A percentile compares a stretch with the other conserved stretches of the same genome.
These are phyloP conservation scores for Lophotis ruficrista DNA, from an alignment of 2,113 vertebrate species.

Conservation along the genomic window DNA sequence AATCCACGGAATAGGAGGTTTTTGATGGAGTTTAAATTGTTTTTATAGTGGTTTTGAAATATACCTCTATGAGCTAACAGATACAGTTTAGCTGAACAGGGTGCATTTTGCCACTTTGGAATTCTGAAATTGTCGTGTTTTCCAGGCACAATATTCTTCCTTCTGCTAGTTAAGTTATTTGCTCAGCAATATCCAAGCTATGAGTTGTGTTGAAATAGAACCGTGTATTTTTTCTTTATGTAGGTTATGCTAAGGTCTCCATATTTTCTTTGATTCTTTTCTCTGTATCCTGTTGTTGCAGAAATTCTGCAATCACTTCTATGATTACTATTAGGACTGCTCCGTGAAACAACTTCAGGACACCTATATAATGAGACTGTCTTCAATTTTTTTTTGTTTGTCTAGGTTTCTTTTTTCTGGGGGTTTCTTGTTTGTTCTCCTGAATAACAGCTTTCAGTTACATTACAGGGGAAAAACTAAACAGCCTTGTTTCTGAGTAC, in stretches of 20 bases:
- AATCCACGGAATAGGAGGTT: not conserved
- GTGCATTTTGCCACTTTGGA: not conserved
- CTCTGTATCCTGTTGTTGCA: not conserved
- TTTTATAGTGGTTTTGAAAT: not conserved
- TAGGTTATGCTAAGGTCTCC: not conserved
- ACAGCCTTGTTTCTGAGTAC: not conserved
- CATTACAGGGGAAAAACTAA: not conserved
- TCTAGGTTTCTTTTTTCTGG: not conserved
- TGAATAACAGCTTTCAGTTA: not conserved
- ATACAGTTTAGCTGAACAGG: not conserved
- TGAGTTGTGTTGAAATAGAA: not conserved
- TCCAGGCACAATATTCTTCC: not conserved
- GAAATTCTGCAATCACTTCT: not conserved
- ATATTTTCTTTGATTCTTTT: not conserved
- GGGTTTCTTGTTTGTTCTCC: not conserved
- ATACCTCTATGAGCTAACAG: not conserved
- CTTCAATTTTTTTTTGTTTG: not conserved
- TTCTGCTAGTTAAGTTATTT: not conserved
- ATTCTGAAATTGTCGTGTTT: not conserved
- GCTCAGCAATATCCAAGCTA: not conserved
- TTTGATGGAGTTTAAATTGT: not conserved
- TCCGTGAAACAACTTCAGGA: not conserved
- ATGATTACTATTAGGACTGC: not conserved
- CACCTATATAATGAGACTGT: not conserved
- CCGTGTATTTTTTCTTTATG: not conserved